Evolutionary conservation across 2,888 invertebrate genomes (phyloP).

Genomic region (Mythimna impura): DNA sequence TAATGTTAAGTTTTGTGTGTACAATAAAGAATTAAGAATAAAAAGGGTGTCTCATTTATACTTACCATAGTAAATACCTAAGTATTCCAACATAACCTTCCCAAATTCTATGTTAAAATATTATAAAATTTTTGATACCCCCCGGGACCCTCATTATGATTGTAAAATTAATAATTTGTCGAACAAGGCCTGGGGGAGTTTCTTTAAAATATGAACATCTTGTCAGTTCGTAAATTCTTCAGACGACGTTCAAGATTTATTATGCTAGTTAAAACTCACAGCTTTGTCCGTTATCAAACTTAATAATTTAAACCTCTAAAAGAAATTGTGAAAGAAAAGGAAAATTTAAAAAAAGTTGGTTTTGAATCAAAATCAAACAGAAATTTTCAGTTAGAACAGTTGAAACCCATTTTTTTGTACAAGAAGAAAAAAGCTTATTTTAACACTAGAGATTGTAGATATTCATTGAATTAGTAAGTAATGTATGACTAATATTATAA

Average conservation of each 20-base stretch:
- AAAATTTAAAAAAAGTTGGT: neutral
- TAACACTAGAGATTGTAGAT: neutral
- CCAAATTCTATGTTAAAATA: slow-evolving; percentile 15
- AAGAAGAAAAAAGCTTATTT: neutral
- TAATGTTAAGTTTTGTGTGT: too few species aligned
- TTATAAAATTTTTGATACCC: slow-evolving; percentile 24
- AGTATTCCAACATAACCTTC: neutral
- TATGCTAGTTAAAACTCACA: slow-evolving; percentile 51
- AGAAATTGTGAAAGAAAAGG: neutral
- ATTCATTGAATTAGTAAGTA: neutral
- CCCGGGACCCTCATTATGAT: slow-evolving; percentile 66
- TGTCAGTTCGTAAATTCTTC: slow-evolving; percentile 82
- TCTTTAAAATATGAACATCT: slow-evolving; percentile 73
- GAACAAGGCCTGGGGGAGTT: slow-evolving; percentile 67
- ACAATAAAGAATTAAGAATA: too few species aligned
- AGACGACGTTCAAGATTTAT: slow-evolving; percentile 65
- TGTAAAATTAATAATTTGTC: slow-evolving; percentile 77
- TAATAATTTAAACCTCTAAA: slow-evolving; percentile 16
- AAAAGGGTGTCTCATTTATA: neutral
- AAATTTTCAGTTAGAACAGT: neutral
- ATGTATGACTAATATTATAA: too few species aligned
- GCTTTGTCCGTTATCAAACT: slow-evolving; percentile 45
- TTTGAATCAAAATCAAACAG: neutral
- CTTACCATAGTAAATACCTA: too few species aligned
- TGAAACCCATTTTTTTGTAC: neutral